Conservation (phyloP, 2,113 vertebrate genomes). For the Ctenodactylus gundi region DNA sequence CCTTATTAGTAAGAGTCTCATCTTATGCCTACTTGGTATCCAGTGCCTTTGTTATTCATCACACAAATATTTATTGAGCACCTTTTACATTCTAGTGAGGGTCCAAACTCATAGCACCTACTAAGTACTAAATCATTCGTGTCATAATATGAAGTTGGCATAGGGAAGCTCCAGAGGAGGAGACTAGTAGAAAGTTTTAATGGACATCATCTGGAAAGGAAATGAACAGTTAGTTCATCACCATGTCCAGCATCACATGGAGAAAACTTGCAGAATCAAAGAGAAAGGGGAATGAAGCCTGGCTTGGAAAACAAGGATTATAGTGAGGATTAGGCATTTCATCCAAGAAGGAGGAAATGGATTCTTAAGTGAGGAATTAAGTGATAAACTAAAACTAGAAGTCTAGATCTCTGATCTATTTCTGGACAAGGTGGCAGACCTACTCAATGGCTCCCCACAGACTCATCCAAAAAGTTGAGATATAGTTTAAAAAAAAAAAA, state of each 20-base stretch:
- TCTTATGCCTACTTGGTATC: not conserved
- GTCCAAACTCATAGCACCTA: slow-evolving; percentile 38
- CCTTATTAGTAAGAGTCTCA: not conserved
- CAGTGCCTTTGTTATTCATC: not conserved
- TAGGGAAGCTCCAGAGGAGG: not conserved
- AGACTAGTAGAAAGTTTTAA: not conserved
- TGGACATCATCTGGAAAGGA: not conserved
- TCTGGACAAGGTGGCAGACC: too few relatives aligned
- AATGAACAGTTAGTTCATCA: not conserved
- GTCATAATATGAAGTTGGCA: not conserved
- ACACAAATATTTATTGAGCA: not conserved
- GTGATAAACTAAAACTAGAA: not conserved
- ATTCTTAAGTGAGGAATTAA: not conserved
- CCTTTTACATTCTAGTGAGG: not conserved
- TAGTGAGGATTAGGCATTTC: not conserved
- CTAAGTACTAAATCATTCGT: not conserved
- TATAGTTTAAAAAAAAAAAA: too few relatives aligned
- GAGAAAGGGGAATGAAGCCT: not conserved
- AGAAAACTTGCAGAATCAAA: not conserved
- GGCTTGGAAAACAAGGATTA: not conserved
- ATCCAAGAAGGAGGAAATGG: not conserved
- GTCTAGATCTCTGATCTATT: too few relatives aligned
- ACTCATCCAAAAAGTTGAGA: too few relatives aligned
- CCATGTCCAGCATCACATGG: not conserved
- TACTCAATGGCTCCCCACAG: too few relatives aligned